Percentiles rank a stretch among this genome's conserved stretches.
Evolutionary conservation across 2,113 vertebrate genomes (phyloP).

Genomic region (Calidris pygmaea): DNA sequence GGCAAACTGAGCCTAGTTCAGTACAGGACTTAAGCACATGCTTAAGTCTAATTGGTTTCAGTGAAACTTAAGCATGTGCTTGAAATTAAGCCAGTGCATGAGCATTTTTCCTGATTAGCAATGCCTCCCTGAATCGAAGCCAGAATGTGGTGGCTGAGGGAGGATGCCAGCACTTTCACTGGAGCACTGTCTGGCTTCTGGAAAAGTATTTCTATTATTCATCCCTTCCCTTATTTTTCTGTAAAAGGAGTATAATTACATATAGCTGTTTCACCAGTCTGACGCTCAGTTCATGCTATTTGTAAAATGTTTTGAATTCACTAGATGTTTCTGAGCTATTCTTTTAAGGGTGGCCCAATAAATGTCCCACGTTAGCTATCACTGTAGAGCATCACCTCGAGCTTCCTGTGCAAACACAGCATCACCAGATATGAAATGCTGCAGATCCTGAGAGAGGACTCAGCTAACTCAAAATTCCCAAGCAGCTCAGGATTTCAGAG

Average conservation of each 20-base stretch:
- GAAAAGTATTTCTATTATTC: constrained; percentile 60
- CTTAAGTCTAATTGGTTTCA: constrained; percentile 63
- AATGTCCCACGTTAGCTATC: background rate
- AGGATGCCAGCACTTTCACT: constrained; percentile 41
- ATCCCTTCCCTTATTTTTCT: background rate
- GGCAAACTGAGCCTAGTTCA: background rate
- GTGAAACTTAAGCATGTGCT: constrained; percentile 57
- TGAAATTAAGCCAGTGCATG: constrained; percentile 56
- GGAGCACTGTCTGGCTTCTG: constrained; percentile 42
- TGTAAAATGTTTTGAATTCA: background rate
- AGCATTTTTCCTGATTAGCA: constrained; percentile 64
- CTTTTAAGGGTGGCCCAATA: background rate
- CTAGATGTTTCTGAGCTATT: background rate
- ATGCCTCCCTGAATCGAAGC: constrained; percentile 56
- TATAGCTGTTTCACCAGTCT: background rate
- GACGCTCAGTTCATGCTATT: background rate
- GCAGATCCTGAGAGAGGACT: background rate
- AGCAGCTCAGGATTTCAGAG: background rate
- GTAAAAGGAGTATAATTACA: background rate
- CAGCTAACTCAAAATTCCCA: background rate
- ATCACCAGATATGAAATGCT: background rate
- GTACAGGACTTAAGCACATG: constrained; percentile 17
- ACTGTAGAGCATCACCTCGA: background rate
- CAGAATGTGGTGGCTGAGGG: constrained; percentile 39
- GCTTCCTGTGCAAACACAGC: background rate